These are phyloP conservation scores for Ceratina japonica DNA, from an alignment of 1,140 invertebrate genomes.

Conservation along the genomic window DNA sequence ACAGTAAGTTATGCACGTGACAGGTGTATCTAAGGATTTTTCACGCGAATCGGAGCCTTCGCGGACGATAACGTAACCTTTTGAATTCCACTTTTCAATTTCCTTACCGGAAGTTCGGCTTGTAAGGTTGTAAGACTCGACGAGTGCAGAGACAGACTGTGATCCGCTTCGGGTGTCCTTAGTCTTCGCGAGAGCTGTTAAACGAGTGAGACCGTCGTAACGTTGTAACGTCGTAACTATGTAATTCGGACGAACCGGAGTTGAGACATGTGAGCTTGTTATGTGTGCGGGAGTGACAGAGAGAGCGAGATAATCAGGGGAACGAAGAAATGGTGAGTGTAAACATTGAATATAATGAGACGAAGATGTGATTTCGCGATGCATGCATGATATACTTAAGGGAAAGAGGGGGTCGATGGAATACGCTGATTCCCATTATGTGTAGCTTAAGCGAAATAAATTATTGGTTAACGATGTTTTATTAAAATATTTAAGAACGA, in stretches of 20 bases:
- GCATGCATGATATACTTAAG: slow-evolving; percentile 59
- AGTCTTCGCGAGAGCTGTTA: slow-evolving; percentile 71
- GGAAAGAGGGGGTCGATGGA: neutral
- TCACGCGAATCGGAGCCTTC: neutral
- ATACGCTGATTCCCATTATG: slow-evolving; percentile 32
- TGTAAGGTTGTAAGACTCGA: slow-evolving; percentile 45
- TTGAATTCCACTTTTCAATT: slow-evolving; percentile 11
- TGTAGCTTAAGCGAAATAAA: slow-evolving; percentile 70
- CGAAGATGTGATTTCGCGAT: slow-evolving; percentile 21
- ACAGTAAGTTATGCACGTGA: too few species aligned
- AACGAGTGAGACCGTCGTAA: slow-evolving; percentile 64
- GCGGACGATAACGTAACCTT: too few species aligned
- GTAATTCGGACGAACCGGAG: neutral
- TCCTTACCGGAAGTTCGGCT: slow-evolving; percentile 47
- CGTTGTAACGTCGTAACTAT: slow-evolving; percentile 26
- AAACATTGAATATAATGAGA: slow-evolving; percentile 3
- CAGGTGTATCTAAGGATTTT: slow-evolving; percentile 9
- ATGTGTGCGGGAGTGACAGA: neutral
- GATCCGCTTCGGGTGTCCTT: slow-evolving; percentile 75
- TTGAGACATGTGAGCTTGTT: neutral
- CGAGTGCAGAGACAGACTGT: slow-evolving; percentile 75
- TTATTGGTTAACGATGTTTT: slow-evolving; percentile 78
- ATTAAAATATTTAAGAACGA: slow-evolving; percentile 72
- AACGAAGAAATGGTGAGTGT: neutral
- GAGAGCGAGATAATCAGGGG: neutral